A percentile compares a stretch with the other conserved stretches of the same genome.
Conservation (phyloP, 2,888 invertebrate species). For the Embidobia sp. region DNA sequence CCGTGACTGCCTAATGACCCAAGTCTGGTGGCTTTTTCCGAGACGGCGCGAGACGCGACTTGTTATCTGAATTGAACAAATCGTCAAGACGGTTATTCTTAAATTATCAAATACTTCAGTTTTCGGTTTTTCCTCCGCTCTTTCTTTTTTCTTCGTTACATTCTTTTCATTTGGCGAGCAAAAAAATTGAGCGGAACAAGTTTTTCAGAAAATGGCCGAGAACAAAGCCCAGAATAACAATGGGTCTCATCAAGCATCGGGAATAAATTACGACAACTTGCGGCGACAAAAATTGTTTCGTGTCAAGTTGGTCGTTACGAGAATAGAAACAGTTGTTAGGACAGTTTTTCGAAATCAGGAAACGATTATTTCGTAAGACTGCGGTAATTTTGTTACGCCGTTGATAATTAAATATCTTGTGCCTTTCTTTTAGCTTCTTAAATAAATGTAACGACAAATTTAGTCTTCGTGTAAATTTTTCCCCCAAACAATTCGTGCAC, state of each 20-base stretch:
- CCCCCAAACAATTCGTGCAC: too few species aligned
- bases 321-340: slow-evolving; percentile 29
- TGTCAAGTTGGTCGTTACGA: slow-evolving; percentile 26
- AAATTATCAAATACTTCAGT: slow-evolving; percentile 68
- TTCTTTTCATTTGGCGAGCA: too few species aligned
- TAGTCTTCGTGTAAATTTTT: too few species aligned
- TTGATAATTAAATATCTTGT: too few species aligned
- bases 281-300: slow-evolving; percentile 73
- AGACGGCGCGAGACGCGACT: slow-evolving; percentile 53
- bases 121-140: background rate
- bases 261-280: slow-evolving; percentile 76
- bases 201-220: slow-evolving; percentile 23
- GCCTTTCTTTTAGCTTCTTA: too few species aligned
- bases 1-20: slow-evolving; percentile 80
- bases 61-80: slow-evolving; percentile 65
- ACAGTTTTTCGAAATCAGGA: slow-evolving; percentile 35
- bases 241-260: slow-evolving; percentile 77
- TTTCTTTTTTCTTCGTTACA: background rate
- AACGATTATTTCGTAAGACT: slow-evolving; percentile 12
- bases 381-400: background rate
- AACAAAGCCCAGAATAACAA: slow-evolving; percentile 71
- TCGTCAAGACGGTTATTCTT: slow-evolving; percentile 69
- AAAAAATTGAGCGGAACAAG: background rate
- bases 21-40: slow-evolving; percentile 68
- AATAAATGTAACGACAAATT: too few species aligned